Evolutionary conservation across 2,113 vertebrate species (phyloP), one percentile per base, ranked within the genome.

Genomic region (Gobio gobio): DNA sequence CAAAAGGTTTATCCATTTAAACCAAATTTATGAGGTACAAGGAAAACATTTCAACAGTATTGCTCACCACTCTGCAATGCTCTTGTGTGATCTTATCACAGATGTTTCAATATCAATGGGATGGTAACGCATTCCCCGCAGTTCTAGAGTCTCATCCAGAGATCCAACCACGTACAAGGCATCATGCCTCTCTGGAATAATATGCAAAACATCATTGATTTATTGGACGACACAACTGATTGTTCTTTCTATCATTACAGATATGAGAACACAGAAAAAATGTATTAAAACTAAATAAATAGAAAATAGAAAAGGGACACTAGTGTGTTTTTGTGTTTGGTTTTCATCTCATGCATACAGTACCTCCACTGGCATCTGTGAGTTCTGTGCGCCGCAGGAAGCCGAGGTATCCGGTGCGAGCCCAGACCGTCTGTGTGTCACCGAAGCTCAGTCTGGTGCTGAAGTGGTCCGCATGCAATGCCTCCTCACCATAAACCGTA

Each of bases 91-190:
- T 5, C 98, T 94, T 89, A 97, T 97, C 36, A 99, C 97, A 0
- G 98, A 99, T 0, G 96, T 99, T 90, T 99, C 98, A 3, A 99
- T 99, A 92, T 99, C 98, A 1, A 97, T 98, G 73, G 98, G 98
- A 87, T 99, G 98, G 90, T 99, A 99, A 56, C 97, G 95, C 98
- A 99, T 97, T 85, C 98, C 98, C 82, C 98, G 93, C 87, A 99
- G 95, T 92, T 99, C 98, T 88, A 99, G 94, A 0, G 98, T 98
- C 91, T 99, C 98, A 84, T 99, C 97, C 89, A 99, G 93, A 76
- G 97, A 97, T 10, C 98, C 98, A 3, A 99, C 97, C 77, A 99
- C 96, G 3, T 99, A 99, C 3, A 99, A 93, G 2, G 98, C 98
- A 2, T 99, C 98, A 0, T 99, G 98, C 13, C 97, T 95, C 92